Conservation (phyloP, 2,888 invertebrate genomes). For the Auanema freiburgensis region DNA sequence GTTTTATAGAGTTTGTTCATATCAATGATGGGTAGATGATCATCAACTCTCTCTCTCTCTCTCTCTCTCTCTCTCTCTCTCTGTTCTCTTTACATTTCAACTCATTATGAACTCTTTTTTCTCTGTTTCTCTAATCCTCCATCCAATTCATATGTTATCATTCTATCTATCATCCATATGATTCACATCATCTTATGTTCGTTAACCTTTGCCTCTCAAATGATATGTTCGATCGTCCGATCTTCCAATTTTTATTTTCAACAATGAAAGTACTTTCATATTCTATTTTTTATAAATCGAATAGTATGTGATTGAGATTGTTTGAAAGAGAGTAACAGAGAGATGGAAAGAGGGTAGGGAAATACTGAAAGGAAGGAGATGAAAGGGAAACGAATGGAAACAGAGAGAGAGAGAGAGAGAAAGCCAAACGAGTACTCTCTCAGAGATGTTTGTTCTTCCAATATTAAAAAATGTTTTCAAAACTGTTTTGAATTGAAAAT, state of each 20-base stretch:
- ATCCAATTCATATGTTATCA: no score
- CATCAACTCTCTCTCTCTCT: background rate
- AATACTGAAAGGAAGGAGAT: background rate
- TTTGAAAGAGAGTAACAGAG: background rate
- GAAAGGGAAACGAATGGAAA: constrained; percentile 1
- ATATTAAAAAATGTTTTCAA: no score
- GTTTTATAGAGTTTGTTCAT: background rate
- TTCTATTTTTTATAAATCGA: constrained; percentile 1
- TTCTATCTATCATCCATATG: no score
- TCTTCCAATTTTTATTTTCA: background rate
- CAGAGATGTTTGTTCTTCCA: no score
- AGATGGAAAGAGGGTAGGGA: background rate
- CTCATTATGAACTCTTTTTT: background rate
- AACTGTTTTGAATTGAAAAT: no score
- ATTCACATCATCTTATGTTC: no score
- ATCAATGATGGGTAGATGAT: background rate
- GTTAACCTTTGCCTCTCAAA: no score
- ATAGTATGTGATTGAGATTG: background rate
- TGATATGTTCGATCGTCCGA: no score
- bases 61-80: constrained; percentile 7
- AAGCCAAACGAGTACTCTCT: background rate
- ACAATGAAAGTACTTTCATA: background rate
- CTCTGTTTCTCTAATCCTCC: no score
- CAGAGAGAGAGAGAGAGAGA: background rate
- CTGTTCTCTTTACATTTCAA: background rate